Conservation (phyloP, 2,113 vertebrate species). For the Felis catus region F.catus_Fca126_mat1.0 CM031424.1:18353001-18353500, state of each 20-base stretch:
- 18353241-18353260: background rate
- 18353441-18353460: constrained; percentile 30
- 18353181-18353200: background rate
- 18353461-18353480: background rate
- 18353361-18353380: constrained; percentile 37
- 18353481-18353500: constrained; percentile 27
- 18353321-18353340: background rate
- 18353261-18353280: background rate
- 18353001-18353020: background rate
- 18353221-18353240: background rate
- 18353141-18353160: background rate
- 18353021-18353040: background rate
- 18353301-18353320: background rate
- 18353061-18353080: background rate
- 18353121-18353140: background rate
- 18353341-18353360: constrained; percentile 21
- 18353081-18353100: background rate
- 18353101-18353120: background rate
- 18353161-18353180: background rate
- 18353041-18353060: background rate
- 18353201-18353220: background rate
- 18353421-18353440: constrained; percentile 34
- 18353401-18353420: background rate
- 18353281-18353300: background rate
- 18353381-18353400: constrained; percentile 1